Percentiles rank a stretch among this genome's conserved stretches.
Conservation (phyloP, 1,140 invertebrate genomes). For the Ridgeia piscesae region DNA sequence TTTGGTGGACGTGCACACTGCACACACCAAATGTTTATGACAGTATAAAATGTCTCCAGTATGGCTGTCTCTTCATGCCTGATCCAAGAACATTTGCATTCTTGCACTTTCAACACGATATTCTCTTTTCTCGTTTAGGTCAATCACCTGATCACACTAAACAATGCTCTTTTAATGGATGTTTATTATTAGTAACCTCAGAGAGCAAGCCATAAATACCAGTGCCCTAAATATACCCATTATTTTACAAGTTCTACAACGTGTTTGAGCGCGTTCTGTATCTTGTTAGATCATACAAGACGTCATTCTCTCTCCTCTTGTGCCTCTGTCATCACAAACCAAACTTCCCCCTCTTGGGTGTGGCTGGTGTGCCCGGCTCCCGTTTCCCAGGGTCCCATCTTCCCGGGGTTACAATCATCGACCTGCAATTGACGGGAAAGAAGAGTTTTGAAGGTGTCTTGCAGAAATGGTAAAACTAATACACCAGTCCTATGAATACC, state of each 20-base stretch:
- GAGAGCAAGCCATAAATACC: neutral
- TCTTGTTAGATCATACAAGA: neutral
- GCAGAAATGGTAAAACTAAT: neutral
- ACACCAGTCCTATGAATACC: too few relatives aligned
- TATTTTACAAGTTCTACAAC: neutral
- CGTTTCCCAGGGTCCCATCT: constrained; percentile 37
- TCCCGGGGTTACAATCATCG: constrained; percentile 71
- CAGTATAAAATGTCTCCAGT: neutral
- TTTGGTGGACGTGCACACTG: neutral
- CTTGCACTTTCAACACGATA: neutral
- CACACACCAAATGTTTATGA: neutral
- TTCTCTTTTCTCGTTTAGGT: too few relatives aligned
- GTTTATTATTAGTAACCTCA: neutral
- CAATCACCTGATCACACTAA: too few relatives aligned
- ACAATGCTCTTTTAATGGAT: neutral
- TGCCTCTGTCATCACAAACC: constrained; percentile 26
- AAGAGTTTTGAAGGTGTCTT: neutral
- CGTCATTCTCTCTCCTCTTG: neutral
- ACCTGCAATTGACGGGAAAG: constrained; percentile 51
- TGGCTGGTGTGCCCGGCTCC: constrained; percentile 63
- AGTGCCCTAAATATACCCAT: neutral
- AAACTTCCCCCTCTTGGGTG: constrained; percentile 47
- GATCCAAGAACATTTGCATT: neutral
- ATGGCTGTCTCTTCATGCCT: neutral
- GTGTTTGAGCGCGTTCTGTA: neutral